Percentiles rank a stretch among this genome's conserved stretches.
These are phyloP conservation scores for Drosophila monieri DNA, from an alignment of 2,888 invertebrate genomes.

Conservation along the genomic window DNA sequence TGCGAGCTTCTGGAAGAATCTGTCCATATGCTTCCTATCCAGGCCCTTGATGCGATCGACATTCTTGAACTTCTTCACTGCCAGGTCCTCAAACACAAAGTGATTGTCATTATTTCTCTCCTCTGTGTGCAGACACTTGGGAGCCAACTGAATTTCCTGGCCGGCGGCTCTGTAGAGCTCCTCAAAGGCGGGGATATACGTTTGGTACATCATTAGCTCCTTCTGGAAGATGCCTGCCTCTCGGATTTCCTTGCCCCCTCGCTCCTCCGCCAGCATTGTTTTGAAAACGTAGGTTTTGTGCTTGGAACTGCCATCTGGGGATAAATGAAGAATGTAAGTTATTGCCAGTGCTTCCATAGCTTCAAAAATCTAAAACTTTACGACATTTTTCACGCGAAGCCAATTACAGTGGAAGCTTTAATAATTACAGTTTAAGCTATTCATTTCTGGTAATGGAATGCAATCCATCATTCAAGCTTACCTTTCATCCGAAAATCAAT, in stretches of 20 bases:
- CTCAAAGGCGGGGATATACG: constrained; percentile 76
- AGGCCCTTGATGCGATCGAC: constrained; percentile 75
- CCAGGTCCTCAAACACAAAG: constrained; percentile 80
- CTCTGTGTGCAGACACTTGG: constrained; percentile 71
- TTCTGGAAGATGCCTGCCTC: constrained; percentile 73
- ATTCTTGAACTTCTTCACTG: constrained; percentile 62
- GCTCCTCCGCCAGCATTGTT: constrained; percentile 65
- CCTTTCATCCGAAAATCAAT: constrained; percentile 74
- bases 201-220: constrained; percentile 77
- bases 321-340: not conserved
- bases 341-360: not conserved
- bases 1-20: constrained; percentile 71
- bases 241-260: constrained; percentile 60
- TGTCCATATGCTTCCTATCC: constrained; percentile 70
- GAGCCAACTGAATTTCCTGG: constrained; percentile 67
- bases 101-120: constrained; percentile 53
- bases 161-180: constrained; percentile 71
- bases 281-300: constrained; percentile 74
- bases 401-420: not conserved
- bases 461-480: constrained; percentile 20
- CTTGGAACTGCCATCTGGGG: constrained; percentile 61
- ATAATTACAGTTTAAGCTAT: too few relatives aligned
- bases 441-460: not conserved
- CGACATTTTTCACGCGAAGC: too few relatives aligned
- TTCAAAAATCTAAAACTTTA: too few relatives aligned